A percentile compares a stretch with the other conserved stretches of the same genome.
phyloP scores from a whole-genome alignment of 2,113 vertebrate species.

The Orthonyx spaldingii region DNA sequence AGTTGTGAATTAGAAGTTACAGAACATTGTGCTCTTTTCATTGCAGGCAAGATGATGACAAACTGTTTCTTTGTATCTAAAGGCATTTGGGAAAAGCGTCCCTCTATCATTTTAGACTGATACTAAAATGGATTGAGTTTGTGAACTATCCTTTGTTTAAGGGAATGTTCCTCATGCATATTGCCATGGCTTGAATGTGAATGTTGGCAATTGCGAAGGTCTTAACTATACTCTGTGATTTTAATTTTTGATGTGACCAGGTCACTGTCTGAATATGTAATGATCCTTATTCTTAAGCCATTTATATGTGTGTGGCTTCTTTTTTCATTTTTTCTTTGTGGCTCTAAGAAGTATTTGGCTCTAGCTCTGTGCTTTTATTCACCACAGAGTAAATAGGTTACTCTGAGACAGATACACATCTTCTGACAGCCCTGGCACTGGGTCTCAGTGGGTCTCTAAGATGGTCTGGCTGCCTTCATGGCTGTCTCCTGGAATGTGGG shows the following conservation, averaged over 20 bases:
- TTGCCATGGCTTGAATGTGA: background rate
- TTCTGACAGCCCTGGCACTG: background rate
- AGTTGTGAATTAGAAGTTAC: background rate
- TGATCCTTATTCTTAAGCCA: background rate
- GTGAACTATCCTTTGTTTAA: background rate
- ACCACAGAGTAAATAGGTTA: background rate
- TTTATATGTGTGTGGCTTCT: background rate
- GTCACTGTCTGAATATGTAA: background rate
- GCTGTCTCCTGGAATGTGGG: background rate
- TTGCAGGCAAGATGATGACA: background rate
- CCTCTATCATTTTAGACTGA: background rate
- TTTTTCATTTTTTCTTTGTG: background rate
- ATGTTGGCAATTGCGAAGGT: background rate
- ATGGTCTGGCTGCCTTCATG: background rate
- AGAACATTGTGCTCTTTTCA: background rate
- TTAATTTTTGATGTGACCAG: background rate
- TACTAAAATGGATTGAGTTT: background rate
- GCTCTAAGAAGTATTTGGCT: background rate
- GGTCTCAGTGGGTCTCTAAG: background rate
- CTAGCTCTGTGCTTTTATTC: background rate
- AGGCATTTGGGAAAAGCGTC: background rate
- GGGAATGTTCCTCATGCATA: background rate
- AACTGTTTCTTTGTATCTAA: background rate
- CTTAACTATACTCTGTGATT: background rate
- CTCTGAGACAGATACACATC: background rate